Evolutionary conservation across 2,888 invertebrate genomes (phyloP).

Genomic region (Meandrusa payeni): DNA sequence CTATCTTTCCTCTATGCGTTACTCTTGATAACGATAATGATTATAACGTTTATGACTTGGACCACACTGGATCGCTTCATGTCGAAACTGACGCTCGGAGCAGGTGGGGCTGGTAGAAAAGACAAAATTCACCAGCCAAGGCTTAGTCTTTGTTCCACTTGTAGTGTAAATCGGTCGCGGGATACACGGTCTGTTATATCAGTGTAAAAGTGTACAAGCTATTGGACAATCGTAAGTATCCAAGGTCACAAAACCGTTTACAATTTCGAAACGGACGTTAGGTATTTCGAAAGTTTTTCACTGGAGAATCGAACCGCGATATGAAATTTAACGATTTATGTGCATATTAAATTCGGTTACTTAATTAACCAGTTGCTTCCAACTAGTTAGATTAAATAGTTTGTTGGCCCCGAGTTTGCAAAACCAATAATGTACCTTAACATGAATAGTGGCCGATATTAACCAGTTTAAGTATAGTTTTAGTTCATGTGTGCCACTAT

Average conservation of each 20-base stretch:
- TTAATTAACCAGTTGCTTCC: no score
- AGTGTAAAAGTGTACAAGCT: conserved; percentile 1
- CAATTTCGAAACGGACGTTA: not conserved
- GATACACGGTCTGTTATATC: not conserved
- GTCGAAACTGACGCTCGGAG: conserved; percentile 5
- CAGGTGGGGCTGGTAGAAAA: conserved; percentile 17
- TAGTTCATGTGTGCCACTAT: no score
- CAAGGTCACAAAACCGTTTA: not conserved
- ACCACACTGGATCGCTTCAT: not conserved
- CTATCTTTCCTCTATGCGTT: no score
- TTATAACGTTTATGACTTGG: not conserved
- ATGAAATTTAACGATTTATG: no score
- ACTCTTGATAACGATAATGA: no score
- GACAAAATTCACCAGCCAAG: not conserved
- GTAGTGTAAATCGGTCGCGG: conserved; percentile 1
- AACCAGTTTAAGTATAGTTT: no score
- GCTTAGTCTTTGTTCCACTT: conserved; percentile 2
- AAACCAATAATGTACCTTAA: no score
- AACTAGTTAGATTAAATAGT: no score
- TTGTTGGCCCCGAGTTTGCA: no score
- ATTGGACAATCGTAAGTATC: conserved; percentile 8
- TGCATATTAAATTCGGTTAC: no score
- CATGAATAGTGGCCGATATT: no score
- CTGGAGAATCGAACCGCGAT: no score
- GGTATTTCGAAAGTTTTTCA: not conserved